Percentiles rank a stretch among this genome's conserved stretches.
Conservation (phyloP, 2,797 vertebrate species). For the Mus minutoides region DNA sequence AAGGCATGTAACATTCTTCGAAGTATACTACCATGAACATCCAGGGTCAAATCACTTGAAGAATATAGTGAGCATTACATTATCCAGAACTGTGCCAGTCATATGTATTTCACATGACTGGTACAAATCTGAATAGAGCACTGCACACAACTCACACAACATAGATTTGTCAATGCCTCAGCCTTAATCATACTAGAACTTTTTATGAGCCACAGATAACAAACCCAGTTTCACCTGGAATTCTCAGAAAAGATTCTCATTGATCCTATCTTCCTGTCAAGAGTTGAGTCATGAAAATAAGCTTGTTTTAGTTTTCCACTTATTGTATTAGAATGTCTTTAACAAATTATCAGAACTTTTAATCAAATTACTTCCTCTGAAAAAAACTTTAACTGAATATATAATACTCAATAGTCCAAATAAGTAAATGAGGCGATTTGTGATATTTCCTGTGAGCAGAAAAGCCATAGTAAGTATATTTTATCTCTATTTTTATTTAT, state of each 20-base stretch:
- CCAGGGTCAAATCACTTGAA: not conserved
- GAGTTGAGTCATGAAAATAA: not conserved
- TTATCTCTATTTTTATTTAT: not conserved
- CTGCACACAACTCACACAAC: not conserved
- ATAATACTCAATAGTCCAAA: not conserved
- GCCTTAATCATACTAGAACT: not conserved
- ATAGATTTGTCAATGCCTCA: not conserved
- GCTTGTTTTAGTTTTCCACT: not conserved
- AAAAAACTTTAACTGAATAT: not conserved
- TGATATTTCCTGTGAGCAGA: not conserved
- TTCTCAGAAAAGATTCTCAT: not conserved
- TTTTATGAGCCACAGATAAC: not conserved
- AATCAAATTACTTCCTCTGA: slow-evolving; percentile 25
- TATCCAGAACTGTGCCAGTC: not conserved
- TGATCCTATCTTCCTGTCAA: not conserved
- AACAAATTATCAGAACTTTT: not conserved
- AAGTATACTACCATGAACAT: not conserved
- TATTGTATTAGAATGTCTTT: not conserved
- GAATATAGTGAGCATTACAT: not conserved
- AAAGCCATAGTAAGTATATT: slow-evolving; percentile 25
- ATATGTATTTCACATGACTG: not conserved
- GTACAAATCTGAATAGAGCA: not conserved
- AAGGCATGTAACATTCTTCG: not conserved
- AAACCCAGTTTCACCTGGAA: not conserved
- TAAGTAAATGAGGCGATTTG: not conserved